Conservation (phyloP, 2,797 vertebrate genomes). For the Knipowitschia caucasica region DNA sequence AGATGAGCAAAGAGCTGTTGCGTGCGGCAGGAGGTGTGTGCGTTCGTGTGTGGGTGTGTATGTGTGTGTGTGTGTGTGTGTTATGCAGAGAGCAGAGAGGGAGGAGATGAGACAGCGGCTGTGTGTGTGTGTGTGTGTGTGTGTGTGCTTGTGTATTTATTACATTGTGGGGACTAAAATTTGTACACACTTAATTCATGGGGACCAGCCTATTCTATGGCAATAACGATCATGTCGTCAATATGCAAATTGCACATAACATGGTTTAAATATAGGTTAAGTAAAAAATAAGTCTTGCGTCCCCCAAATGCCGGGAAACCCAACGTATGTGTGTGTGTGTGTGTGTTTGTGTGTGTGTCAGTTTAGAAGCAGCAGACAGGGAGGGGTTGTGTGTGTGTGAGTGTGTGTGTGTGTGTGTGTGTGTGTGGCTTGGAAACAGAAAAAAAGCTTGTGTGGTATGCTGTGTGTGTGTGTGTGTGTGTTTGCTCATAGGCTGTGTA, state of each 20-base stretch:
- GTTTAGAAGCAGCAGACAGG: no score
- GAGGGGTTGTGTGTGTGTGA: not conserved
- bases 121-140: slow-evolving; percentile 29
- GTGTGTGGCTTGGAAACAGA: slow-evolving; percentile 63
- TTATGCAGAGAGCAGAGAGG: slow-evolving; percentile 44
- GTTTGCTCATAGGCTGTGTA: slow-evolving; percentile 31
- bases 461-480: slow-evolving; percentile 42
- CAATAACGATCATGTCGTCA: no score
- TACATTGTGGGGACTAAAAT: not conserved
- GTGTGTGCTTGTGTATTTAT: slow-evolving; percentile 13
- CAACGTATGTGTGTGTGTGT: slow-evolving; percentile 10
- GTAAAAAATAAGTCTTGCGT: not conserved
- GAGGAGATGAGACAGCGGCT: slow-evolving; percentile 53
- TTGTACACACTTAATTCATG: not conserved
- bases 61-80: slow-evolving; percentile 55
- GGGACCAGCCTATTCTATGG: not conserved
- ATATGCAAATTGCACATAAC: no score
- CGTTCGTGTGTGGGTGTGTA: slow-evolving; percentile 55
- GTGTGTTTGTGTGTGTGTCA: not conserved
- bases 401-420: slow-evolving; percentile 10
- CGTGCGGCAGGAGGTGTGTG: slow-evolving; percentile 16
- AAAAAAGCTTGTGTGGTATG: slow-evolving; percentile 69
- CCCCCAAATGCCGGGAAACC: not conserved
- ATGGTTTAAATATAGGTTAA: not conserved
- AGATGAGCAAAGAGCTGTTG: slow-evolving; percentile 8